Percentiles rank a stretch among this genome's conserved stretches.
Conservation (phyloP, 2,113 vertebrate species). For the Elaphurus davidianus region DNA sequence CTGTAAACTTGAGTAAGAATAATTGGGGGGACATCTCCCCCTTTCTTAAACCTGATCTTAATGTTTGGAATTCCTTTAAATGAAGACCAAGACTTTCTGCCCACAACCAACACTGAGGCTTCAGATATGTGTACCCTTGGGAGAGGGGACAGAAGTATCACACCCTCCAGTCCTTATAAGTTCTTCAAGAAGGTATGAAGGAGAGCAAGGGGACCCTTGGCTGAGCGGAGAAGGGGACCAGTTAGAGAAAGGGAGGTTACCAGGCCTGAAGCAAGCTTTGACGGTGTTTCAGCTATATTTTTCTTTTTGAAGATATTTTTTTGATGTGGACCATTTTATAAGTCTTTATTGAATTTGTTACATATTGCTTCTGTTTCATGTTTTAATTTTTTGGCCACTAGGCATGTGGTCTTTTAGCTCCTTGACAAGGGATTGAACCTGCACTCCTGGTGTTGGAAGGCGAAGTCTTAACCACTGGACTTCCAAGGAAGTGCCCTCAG, state of each 20-base stretch:
- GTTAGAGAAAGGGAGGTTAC: accelerated
- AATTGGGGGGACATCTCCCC: background rate
- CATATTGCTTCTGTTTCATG: background rate
- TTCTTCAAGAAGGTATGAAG: background rate
- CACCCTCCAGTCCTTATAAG: accelerated
- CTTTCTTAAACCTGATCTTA: background rate
- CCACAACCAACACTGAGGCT: background rate
- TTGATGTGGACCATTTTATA: background rate
- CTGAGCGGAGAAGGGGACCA: background rate
- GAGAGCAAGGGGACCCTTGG: background rate
- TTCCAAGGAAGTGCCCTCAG: background rate
- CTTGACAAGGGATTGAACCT: background rate
- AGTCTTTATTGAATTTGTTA: background rate
- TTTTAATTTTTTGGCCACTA: background rate
- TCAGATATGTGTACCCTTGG: background rate
- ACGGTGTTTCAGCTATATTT: background rate
- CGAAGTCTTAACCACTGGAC: background rate
- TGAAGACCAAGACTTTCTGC: background rate
- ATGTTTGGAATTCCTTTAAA: background rate
- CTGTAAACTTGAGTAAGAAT: too few relatives aligned
- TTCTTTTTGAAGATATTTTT: background rate
- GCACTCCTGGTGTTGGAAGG: background rate
- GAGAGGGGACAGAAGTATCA: background rate
- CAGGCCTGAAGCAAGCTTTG: background rate
- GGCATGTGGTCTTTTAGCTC: background rate